phyloP scores from a whole-genome alignment of 2,113 vertebrate genomes.

The Parotia lawesii region DNA sequence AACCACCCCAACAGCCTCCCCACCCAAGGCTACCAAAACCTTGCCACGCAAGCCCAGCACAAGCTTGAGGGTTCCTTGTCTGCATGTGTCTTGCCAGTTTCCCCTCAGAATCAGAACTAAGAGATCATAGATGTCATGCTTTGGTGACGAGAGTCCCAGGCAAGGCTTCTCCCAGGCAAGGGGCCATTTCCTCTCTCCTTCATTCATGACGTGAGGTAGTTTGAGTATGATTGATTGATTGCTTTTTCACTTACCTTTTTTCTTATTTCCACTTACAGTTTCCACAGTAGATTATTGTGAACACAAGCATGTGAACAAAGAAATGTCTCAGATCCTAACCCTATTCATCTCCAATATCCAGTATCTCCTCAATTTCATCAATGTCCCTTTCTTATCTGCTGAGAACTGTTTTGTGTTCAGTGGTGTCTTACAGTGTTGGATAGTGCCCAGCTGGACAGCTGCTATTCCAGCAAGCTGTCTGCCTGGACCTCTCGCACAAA shows the following conservation, averaged over 20 bases:
- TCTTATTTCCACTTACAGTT: neutral
- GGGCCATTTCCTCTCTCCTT: neutral
- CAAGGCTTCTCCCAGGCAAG: neutral
- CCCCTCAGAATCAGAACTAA: neutral
- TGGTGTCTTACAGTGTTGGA: neutral
- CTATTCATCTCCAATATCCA: neutral
- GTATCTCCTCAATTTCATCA: neutral
- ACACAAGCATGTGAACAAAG: neutral
- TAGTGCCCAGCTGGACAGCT: neutral
- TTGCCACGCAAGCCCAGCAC: neutral
- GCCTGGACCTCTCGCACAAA: neutral
- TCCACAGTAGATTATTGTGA: neutral
- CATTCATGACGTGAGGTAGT: neutral
- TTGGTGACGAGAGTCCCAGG: neutral
- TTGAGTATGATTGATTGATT: neutral
- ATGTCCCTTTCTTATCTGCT: neutral
- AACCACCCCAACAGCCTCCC: accelerated
- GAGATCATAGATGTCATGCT: neutral
- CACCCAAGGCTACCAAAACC: neutral
- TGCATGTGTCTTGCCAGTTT: neutral
- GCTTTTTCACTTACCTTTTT: neutral
- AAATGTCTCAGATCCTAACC: accelerated
- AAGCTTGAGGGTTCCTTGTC: neutral
- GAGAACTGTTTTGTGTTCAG: neutral
- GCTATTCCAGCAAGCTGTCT: neutral